phyloP scores from a whole-genome alignment of 2,113 vertebrate genomes.

The Oryzias melastigma region DNA sequence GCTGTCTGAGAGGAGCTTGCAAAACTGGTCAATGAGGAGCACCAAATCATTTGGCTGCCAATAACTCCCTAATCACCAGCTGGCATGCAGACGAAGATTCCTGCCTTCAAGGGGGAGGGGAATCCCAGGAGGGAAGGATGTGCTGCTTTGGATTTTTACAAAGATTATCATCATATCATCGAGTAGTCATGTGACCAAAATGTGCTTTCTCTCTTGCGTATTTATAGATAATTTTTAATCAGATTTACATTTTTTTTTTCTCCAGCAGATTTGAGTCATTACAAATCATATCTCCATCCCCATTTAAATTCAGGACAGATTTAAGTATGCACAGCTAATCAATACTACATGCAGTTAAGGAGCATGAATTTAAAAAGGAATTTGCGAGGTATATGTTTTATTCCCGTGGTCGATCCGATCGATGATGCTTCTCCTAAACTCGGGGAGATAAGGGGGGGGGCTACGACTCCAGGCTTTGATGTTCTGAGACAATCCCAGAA shows the following conservation, averaged over 20 bases:
- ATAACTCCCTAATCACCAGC: slow-evolving; percentile 56
- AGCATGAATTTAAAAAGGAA: slow-evolving; percentile 45
- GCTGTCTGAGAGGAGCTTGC: slow-evolving; percentile 35
- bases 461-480: slow-evolving; percentile 56
- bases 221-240: slow-evolving; percentile 29
- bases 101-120: slow-evolving; percentile 24
- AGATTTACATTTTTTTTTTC: slow-evolving; percentile 5
- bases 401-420: slow-evolving; percentile 55
- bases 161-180: slow-evolving; percentile 37
- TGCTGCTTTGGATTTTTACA: slow-evolving; percentile 40
- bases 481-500: slow-evolving; percentile 57
- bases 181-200: slow-evolving; percentile 22
- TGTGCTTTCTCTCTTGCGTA: slow-evolving; percentile 12
- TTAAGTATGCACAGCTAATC: slow-evolving; percentile 42
- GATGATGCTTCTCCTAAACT: slow-evolving; percentile 55
- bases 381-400: slow-evolving; percentile 47
- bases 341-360: slow-evolving; percentile 49
- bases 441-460: slow-evolving; percentile 23
- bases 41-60: slow-evolving; percentile 64
- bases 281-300: slow-evolving; percentile 17
- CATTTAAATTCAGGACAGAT: slow-evolving; percentile 37
- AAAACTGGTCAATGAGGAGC: slow-evolving; percentile 53
- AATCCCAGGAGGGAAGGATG: slow-evolving; percentile 34
- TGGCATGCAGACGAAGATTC: slow-evolving; percentile 51
- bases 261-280: slow-evolving; percentile 2